These are phyloP conservation scores for Solea senegalensis DNA, from an alignment of 2,113 vertebrate genomes.

Conservation along the genomic window DNA sequence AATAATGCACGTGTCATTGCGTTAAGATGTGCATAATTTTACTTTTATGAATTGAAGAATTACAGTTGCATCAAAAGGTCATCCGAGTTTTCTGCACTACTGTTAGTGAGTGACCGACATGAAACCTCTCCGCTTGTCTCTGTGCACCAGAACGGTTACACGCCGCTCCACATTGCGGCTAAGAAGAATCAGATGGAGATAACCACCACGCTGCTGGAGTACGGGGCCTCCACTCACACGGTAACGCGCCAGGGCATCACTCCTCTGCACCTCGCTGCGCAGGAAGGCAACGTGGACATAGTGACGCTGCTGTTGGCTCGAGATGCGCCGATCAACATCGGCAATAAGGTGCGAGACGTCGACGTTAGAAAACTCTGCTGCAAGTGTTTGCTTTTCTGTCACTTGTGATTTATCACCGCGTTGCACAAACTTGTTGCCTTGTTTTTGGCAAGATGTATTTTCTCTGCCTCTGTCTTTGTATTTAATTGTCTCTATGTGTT, in stretches of 20 bases:
- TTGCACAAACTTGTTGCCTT: too few species aligned
- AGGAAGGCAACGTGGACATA: conserved; percentile 96
- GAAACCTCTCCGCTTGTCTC: not conserved
- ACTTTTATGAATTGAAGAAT: too few species aligned
- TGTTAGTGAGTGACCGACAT: not conserved
- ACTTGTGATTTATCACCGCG: too few species aligned
- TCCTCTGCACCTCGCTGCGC: conserved; percentile 92
- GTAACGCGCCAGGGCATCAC: conserved; percentile 95
- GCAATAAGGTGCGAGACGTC: conserved; percentile 88
- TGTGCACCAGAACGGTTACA: conserved; percentile 92
- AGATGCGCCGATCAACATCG: conserved; percentile 88
- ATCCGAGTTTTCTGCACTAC: too few species aligned
- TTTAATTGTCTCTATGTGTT: not conserved
- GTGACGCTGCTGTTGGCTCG: conserved; percentile 93
- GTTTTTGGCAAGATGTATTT: not conserved
- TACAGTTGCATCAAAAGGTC: too few species aligned
- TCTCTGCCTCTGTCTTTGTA: not conserved
- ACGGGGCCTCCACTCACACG: conserved; percentile 91
- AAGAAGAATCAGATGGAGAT: conserved; percentile 99
- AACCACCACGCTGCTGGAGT: conserved; percentile 94
- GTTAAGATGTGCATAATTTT: too few species aligned
- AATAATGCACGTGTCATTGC: too few species aligned
- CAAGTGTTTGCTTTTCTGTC: too few species aligned
- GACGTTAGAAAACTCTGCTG: not conserved
- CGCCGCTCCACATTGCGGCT: conserved; percentile 94